phyloP scores from a whole-genome alignment of 2,113 vertebrate genomes.

The Microtus pennsylvanicus region DNA sequence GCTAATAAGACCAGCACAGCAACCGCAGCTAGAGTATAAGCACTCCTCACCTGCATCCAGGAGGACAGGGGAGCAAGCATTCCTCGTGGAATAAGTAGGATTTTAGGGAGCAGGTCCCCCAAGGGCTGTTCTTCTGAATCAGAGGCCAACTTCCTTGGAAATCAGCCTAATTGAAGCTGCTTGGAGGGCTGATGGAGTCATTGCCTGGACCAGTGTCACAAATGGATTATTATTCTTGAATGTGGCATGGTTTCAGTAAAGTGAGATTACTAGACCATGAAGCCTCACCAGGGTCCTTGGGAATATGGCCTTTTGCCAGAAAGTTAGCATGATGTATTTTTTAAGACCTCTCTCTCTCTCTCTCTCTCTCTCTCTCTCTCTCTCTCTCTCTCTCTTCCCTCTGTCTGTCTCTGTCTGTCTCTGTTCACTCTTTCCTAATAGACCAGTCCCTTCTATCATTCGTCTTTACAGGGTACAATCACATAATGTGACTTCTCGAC shows the following conservation, averaged over 20 bases:
- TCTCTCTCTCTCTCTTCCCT: neutral
- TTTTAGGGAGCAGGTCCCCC: neutral
- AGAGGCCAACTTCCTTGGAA: conserved; percentile 24
- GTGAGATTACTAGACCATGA: conserved; percentile 74
- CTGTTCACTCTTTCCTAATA: neutral
- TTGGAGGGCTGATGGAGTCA: conserved; percentile 7
- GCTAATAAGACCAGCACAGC: neutral
- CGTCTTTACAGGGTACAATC: conserved; percentile 72
- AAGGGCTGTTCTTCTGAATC: neutral
- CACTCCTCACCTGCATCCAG: neutral
- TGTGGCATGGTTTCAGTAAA: conserved; percentile 47
- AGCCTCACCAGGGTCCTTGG: conserved; percentile 33
- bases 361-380: neutral
- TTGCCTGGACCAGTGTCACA: conserved; percentile 45
- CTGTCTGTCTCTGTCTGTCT: neutral
- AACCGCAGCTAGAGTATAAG: neutral
- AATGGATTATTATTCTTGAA: conserved; percentile 58
- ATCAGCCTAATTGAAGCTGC: neutral
- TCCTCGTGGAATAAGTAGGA: conserved; percentile 31
- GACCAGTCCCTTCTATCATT: conserved; percentile 13
- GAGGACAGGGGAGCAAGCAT: neutral
- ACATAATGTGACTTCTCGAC: conserved; percentile 60
- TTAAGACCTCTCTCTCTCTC: neutral
- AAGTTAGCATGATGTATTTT: conserved; percentile 17
- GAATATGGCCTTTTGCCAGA: conserved; percentile 61